Evolutionary conservation across 2,888 invertebrate species (phyloP), one percentile per base, ranked within the genome.

Genomic region (Orthosia incerta): DNA sequence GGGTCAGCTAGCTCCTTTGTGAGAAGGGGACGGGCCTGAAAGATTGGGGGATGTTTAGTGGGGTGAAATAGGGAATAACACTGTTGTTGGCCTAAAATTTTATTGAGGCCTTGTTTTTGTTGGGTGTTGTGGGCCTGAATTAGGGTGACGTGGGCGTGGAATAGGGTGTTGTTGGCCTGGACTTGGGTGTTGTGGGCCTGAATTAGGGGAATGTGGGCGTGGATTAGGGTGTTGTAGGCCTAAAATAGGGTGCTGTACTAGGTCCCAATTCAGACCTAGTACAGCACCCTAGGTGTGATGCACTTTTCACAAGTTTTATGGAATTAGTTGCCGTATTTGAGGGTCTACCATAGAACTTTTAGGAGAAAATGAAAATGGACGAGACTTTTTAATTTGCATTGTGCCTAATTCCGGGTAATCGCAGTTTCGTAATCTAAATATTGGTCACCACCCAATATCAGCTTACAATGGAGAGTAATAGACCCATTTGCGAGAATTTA

Each of bases 1-100:
- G 98, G 97, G 86, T 98, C 98, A 0, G 97, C 96, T 48, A 99
- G 94, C 93, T 99, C 99, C 23, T 96, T 95, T n/a, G 98, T 98
- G 15, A 97, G 94, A 61, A 99, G 97, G 0, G 99, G 97, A 50
- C 99, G 97, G 9, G 99, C 99, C 98, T 99, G 94, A 61, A 97
- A 93, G 67, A 18, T 46, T 12, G 51, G n/a, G 18, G 61, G 4
- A 13, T 0, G 18, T 50, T 73, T 39, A 72, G 53, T 45, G 20
- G 16, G 31, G n/a, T 64, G 50, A n/a, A 20, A 15, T 51, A 39
- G 39, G 39, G 9, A 39, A 9, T 39, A 39, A 39, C 39, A 39
- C 39, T 39, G 9, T 39, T 39, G 9, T 39, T 9, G 9, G 9
- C 39, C 39, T 39, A 39, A 9, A 39, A 39, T 39, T 39, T 39